Evolutionary conservation across 2,797 vertebrate species (phyloP).

Genomic region (Sebastes minor): DNA sequence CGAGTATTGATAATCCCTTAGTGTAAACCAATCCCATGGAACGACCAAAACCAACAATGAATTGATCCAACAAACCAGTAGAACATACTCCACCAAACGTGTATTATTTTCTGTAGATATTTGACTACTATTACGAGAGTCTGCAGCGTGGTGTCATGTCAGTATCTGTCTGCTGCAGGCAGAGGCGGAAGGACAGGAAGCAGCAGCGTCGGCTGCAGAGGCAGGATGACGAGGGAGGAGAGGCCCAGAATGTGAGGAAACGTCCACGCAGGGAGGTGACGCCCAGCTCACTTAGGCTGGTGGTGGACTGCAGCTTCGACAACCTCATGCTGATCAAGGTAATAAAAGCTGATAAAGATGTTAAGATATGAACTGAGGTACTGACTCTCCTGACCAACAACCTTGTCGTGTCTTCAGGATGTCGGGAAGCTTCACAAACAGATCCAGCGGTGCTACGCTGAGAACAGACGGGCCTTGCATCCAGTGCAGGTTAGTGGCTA

Average conservation of each 20-base stretch:
- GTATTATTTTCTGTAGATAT: background rate
- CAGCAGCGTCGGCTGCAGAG: conserved; percentile 90
- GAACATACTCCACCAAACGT: background rate
- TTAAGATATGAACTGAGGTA: background rate
- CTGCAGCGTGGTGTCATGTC: background rate
- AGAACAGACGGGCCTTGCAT: conserved; percentile 90
- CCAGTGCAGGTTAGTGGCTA: conserved; percentile 88
- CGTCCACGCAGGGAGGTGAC: conserved; percentile 80
- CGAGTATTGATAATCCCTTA: too few relatives aligned
- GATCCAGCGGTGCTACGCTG: conserved; percentile 96
- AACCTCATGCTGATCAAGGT: conserved; percentile 93
- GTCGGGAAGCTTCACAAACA: conserved; percentile 97
- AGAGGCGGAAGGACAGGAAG: conserved; percentile 92
- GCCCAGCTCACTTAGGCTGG: conserved; percentile 86
- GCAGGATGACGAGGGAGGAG: conserved; percentile 74
- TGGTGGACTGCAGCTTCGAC: conserved; percentile 97
- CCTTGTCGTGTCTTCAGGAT: conserved; percentile 81
- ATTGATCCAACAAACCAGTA: background rate
- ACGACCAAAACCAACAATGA: background rate
- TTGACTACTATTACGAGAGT: background rate
- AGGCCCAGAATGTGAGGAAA: conserved; percentile 75
- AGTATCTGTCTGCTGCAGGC: conserved; percentile 73
- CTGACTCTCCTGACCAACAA: background rate
- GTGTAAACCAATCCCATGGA: too few relatives aligned
- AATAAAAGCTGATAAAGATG: background rate